Evolutionary conservation across 2,888 invertebrate species (phyloP), one percentile per base, ranked within the genome.

Genomic region (Nymphalis polychloros): DNA sequence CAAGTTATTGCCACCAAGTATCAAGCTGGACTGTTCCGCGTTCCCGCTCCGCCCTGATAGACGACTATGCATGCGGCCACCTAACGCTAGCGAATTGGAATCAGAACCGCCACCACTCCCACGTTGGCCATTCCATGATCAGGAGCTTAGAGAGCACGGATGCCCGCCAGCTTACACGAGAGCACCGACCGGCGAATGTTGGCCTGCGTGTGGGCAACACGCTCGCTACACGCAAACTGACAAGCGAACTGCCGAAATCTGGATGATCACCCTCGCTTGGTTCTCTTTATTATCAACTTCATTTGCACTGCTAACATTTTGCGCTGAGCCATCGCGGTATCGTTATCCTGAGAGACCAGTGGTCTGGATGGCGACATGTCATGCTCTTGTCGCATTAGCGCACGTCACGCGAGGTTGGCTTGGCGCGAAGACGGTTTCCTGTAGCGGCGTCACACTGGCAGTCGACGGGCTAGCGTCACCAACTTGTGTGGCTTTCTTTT

Each of bases 271-370:
- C 6, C 95, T 97, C 88, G 96, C 97, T 0, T 95, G 96, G 84
- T 86, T 97, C 41, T 96, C 97, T 72, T 94, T 97, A 79, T 93
- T 96, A 1, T 95, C 98, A 19, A 97, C 98, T 0, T 92, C 96
- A 0, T 97, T 98, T 85, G 96, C 96, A 0, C 87, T 97, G 76
- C 91, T 97, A 62, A 98, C 98, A 0, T 98, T 97, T 86, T 95
- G 97, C 90, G 96, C 98, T 52, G 98, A 98, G 81, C 96, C 97
- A 46, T 94, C 95, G 49, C 92, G 98, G 64, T 99, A 98, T 84
- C 95, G 97, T 52, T 98, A 98, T 89, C 98, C 98, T 0, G 98
- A 98, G 82, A 93, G 98, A 57, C 98, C 98, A 0, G 96, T 97
- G 50, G 95, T 98, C 68, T 98, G 97, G 90, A 93, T 98, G 71